Evolutionary conservation across 2,888 invertebrate species (phyloP).

Genomic region (Cotesia congregata): DNA sequence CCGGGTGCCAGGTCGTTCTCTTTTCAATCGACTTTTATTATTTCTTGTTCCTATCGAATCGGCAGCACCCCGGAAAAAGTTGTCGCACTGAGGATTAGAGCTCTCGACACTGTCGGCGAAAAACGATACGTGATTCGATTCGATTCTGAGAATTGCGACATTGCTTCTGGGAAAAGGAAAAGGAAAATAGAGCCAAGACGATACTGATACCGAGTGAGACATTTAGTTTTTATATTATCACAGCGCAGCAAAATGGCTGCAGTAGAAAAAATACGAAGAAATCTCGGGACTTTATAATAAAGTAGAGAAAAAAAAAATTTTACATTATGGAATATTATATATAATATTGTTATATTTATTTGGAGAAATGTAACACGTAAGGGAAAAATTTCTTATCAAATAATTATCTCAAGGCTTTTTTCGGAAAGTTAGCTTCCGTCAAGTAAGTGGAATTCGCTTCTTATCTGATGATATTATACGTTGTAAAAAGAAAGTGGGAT

Average conservation of each 20-base stretch:
- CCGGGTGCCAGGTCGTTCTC: no score
- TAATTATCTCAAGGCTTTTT: background rate
- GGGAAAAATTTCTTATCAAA: background rate
- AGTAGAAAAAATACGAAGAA: background rate
- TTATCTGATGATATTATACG: background rate
- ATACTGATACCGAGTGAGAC: background rate
- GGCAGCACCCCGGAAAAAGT: background rate
- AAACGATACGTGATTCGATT: slow-evolving; percentile 42
- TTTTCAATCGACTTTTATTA: background rate
- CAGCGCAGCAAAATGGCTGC: background rate
- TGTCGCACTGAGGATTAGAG: slow-evolving; percentile 41
- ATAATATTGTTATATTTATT: background rate
- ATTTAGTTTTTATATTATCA: background rate
- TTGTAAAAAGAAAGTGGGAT: background rate
- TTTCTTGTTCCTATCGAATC: background rate
- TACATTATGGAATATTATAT: background rate
- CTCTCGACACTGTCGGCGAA: slow-evolving; percentile 40
- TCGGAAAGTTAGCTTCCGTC: background rate
- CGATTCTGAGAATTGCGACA: slow-evolving; percentile 46
- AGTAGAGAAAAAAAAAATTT: background rate
- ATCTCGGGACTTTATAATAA: background rate
- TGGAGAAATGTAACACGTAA: background rate
- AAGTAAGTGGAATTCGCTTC: background rate
- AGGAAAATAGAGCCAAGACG: slow-evolving; percentile 5
- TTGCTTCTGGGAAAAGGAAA: slow-evolving; percentile 18